Conservation (phyloP, 2,113 vertebrate species). For the Neogale vison region DNA sequence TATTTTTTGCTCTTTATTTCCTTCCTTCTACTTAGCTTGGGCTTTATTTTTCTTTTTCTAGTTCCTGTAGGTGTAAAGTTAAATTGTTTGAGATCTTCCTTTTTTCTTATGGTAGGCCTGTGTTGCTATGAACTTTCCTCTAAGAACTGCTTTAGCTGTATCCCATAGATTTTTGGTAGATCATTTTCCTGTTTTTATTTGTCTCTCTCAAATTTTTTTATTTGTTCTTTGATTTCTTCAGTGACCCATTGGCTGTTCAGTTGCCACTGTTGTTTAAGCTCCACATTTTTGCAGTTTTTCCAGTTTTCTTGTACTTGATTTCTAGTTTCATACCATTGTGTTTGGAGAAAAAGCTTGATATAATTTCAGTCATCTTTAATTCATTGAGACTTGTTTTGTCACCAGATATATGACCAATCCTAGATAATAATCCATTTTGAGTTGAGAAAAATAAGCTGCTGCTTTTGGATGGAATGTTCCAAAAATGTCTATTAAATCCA, state of each 20-base stretch:
- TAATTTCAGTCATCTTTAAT: neutral
- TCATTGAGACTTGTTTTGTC: neutral
- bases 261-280: neutral
- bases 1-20: neutral
- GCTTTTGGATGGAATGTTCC: neutral
- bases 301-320: neutral
- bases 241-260: neutral
- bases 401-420: neutral
- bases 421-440: neutral
- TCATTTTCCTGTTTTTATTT: neutral
- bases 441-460: neutral
- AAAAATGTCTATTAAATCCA: neutral
- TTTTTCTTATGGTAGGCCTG: neutral
- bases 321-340: neutral
- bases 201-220: neutral
- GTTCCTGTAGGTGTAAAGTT: neutral
- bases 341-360: neutral
- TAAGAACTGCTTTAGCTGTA: neutral
- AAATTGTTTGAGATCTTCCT: neutral
- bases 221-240: neutral
- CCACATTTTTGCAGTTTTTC: neutral
- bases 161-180: neutral
- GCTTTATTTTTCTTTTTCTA: neutral
- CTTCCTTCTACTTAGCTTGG: neutral
- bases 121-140: neutral